Evolutionary conservation across 1,140 invertebrate species (phyloP), one percentile per base, ranked within the genome.

Genomic region (Orchestia grillus): DNA sequence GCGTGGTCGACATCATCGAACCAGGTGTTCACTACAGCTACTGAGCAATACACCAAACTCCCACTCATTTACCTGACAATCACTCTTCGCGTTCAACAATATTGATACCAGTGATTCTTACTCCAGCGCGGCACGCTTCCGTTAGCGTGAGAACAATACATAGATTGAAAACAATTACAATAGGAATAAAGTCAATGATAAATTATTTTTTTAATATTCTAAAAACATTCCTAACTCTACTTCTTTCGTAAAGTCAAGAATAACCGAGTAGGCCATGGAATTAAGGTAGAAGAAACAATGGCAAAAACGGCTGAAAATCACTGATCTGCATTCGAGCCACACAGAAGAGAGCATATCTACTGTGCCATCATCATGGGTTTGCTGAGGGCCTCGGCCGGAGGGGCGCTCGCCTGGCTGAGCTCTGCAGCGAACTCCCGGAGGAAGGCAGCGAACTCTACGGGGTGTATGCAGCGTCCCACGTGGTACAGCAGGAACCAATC

Each of bases 401-500:
- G 92, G 44, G 92, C 92, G 44, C 92, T 45, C 41, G 92, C 92
- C 11, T 44, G 36, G 92, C 11, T 94, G 92, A 97, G 57, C 53
- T 97, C 96, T 88, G 95, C 95, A 62, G 96, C 96, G 62, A 96
- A 96, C 44, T 97, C 96, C 43, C 96, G 97, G 44, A 97, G 96
- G 47, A 98, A 97, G 95, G 98, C 98, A 96, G 98, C 98, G 97
- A 98, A 98, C 1, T 98, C 97, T 42, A 98, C 97, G 96, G 98
- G 98, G 96, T 98, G 98, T 97, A 99, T 98, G 97, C 99, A 99
- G 97, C 98, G 98, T 0, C 98, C 98, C 44, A 99, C 97, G 97
- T 99, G 98, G 97, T 98, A 98, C 3, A 99, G 97, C 97, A 99
- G 98, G 88, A 99, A 97, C 98, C 98, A 99, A 97, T 99, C 98